Evolutionary conservation across 2,888 invertebrate species (phyloP).

Genomic region (Clivina fossor): DNA sequence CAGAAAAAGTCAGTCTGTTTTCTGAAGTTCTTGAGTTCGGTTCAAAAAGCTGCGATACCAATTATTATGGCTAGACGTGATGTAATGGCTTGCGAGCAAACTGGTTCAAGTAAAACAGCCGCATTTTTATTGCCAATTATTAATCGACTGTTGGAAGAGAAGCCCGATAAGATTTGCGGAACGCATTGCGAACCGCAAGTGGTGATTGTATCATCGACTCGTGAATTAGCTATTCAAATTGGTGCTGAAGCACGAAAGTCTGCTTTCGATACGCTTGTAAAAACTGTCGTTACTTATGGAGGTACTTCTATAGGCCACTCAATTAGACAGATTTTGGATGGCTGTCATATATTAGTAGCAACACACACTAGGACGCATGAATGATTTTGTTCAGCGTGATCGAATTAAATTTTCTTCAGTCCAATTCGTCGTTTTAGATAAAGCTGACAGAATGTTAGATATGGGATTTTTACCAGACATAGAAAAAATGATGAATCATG

Average conservation of each 20-base stretch:
- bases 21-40: too few relatives aligned
- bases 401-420: conserved; percentile 59
- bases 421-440: conserved; percentile 74
- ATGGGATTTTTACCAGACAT: conserved; percentile 67
- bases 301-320: conserved; percentile 82
- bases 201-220: conserved; percentile 90
- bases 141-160: conserved; percentile 61
- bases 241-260: conserved; percentile 84
- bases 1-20: too few relatives aligned
- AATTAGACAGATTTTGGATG: conserved; percentile 57
- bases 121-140: conserved; percentile 90
- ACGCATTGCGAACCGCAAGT: conserved; percentile 76
- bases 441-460: conserved; percentile 82
- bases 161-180: conserved; percentile 61
- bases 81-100: conserved; percentile 97
- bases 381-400: conserved; percentile 64
- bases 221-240: conserved; percentile 93
- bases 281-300: conserved; percentile 79
- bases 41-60: conserved; percentile 86
- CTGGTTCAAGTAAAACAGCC: conserved; percentile 97
- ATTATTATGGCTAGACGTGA: conserved; percentile 88
- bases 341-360: conserved; percentile 71
- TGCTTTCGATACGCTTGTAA: conserved; percentile 70
- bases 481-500: conserved; percentile 65
- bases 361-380: conserved; percentile 72